phyloP scores from a whole-genome alignment of 2,797 vertebrate genomes.

The Morus bassanus region DNA sequence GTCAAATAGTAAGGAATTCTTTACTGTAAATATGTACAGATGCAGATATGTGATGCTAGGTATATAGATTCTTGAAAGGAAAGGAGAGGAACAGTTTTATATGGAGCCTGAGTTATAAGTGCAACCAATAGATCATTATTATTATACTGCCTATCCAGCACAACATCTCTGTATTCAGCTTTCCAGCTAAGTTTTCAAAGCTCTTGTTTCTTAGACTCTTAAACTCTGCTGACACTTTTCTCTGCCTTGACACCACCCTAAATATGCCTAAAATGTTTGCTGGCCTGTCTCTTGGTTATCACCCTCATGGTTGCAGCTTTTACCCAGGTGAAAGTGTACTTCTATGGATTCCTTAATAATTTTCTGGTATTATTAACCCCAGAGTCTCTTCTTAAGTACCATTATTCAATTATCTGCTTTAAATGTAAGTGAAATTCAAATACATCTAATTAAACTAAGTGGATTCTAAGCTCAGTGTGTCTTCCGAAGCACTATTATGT shows the following conservation, averaged over 20 bases:
- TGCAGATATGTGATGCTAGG: not conserved
- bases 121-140: not conserved
- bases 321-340: not conserved
- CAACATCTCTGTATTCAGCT: not conserved
- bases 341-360: not conserved
- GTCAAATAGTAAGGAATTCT: conserved; percentile 9
- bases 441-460: not conserved
- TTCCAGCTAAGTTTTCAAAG: not conserved
- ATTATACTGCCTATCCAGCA: not conserved
- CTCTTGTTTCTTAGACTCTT: not conserved
- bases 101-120: not conserved
- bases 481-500: not conserved
- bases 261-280: not conserved
- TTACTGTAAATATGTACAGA: not conserved
- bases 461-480: not conserved
- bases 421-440: not conserved
- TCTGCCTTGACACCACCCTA: not conserved
- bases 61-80: not conserved
- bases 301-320: not conserved
- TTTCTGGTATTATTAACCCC: not conserved
- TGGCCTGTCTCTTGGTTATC: not conserved
- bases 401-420: not conserved
- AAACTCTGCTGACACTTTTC: not conserved
- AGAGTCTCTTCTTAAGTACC: not conserved
- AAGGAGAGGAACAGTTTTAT: not conserved